phyloP scores from a whole-genome alignment of 2,113 vertebrate genomes.

The Mobula hypostoma region DNA sequence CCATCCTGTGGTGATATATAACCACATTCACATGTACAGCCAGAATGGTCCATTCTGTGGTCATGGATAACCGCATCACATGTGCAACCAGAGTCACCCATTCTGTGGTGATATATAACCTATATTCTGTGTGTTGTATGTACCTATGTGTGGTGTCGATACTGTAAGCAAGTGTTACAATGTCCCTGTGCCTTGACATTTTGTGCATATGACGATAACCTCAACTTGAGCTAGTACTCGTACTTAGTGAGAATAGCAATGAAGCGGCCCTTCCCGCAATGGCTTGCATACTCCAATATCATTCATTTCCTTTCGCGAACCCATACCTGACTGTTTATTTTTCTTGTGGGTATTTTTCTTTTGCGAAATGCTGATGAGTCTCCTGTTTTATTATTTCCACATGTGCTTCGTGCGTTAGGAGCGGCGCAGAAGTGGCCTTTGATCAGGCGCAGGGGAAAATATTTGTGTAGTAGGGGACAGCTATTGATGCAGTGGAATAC shows the following conservation, averaged over 20 bases:
- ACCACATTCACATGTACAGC: too few relatives aligned
- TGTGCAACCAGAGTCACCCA: background rate
- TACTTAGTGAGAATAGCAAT: background rate
- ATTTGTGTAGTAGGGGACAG: background rate
- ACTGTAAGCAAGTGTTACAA: too few relatives aligned
- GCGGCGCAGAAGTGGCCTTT: background rate
- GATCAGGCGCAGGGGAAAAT: background rate
- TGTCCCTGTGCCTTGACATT: too few relatives aligned
- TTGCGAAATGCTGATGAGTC: background rate
- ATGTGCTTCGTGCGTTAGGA: background rate
- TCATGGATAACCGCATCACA: too few relatives aligned
- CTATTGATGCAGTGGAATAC: too few relatives aligned
- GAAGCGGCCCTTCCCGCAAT: background rate
- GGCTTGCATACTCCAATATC: background rate
- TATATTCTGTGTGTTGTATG: too few relatives aligned
- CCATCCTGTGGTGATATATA: background rate
- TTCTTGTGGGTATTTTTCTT: background rate
- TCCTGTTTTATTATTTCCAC: background rate
- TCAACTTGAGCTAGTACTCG: too few relatives aligned
- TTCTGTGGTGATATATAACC: background rate
- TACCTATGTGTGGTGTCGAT: too few relatives aligned
- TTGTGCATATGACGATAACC: too few relatives aligned
- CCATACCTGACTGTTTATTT: background rate
- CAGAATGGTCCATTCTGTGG: too few relatives aligned
- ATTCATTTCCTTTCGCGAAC: background rate